phyloP scores from a whole-genome alignment of 2,888 invertebrate species.

The Thysanoteuthis rhombus region DNA sequence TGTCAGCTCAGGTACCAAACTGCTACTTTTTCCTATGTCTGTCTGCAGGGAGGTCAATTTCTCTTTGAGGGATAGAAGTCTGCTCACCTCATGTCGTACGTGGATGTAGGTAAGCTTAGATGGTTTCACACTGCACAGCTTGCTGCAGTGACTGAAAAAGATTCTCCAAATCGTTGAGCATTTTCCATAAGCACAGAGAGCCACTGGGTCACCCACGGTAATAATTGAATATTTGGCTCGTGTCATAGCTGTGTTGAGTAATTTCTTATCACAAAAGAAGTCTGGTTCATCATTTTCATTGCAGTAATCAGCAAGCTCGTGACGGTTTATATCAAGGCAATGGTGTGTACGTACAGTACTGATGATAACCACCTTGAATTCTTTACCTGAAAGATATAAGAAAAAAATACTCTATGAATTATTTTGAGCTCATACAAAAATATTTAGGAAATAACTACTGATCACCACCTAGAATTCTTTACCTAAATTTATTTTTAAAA shows the following conservation, averaged over 20 bases:
- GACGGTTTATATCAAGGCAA: constrained; percentile 44
- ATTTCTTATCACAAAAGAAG: constrained; percentile 61
- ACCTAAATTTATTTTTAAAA: too few species aligned
- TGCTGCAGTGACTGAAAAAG: constrained; percentile 60
- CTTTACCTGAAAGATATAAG: constrained; percentile 53
- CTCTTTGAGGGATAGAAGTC: constrained; percentile 34
- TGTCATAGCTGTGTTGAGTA: constrained; percentile 65
- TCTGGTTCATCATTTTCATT: constrained; percentile 53
- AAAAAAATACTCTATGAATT: neutral
- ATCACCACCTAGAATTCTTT: too few species aligned
- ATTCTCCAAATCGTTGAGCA: constrained; percentile 58
- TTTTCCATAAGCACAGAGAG: constrained; percentile 61
- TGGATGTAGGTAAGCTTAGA: constrained; percentile 48
- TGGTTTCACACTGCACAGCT: constrained; percentile 60
- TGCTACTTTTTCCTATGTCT: neutral
- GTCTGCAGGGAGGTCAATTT: neutral
- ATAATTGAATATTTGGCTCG: constrained; percentile 62
- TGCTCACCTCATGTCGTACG: constrained; percentile 52
- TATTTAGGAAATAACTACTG: too few species aligned
- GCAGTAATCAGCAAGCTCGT: constrained; percentile 38
- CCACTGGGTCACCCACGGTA: constrained; percentile 62
- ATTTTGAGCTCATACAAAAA: neutral
- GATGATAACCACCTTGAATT: constrained; percentile 62
- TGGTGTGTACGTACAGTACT: constrained; percentile 60
- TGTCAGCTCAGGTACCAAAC: neutral